Evolutionary conservation across 2,113 vertebrate species (phyloP).

Genomic region (Eulacestoma nigropectus): DNA sequence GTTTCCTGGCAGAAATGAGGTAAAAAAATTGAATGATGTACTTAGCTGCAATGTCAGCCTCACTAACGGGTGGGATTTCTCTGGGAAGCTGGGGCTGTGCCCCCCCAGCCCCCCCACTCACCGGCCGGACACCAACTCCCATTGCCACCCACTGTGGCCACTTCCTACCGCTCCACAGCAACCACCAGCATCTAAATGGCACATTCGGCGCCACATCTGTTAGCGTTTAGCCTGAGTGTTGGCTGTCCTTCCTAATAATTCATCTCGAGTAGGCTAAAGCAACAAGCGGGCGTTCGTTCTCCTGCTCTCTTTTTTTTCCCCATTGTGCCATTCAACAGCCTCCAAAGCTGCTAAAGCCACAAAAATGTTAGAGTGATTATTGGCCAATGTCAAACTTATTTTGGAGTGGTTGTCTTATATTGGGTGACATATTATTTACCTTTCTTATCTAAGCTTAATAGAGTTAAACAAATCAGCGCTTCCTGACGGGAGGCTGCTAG

Average conservation of each 20-base stretch:
- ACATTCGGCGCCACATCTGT: not conserved
- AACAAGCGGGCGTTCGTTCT: not conserved
- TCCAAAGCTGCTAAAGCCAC: constrained; percentile 67
- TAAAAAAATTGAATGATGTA: rapidly evolving
- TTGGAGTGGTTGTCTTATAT: constrained; percentile 62
- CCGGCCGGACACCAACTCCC: not conserved
- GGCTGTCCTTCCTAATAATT: constrained; percentile 56
- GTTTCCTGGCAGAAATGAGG: not conserved
- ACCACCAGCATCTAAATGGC: not conserved
- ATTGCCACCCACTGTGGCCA: not conserved
- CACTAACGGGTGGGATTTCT: not conserved
- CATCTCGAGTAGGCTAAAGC: not conserved
- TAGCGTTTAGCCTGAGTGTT: not conserved
- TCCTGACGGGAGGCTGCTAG: constrained; percentile 45
- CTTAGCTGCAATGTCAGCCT: not conserved
- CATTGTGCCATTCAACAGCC: constrained; percentile 55
- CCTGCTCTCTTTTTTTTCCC: not conserved
- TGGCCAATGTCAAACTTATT: constrained; percentile 71
- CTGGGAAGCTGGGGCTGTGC: not conserved
- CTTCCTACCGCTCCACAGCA: not conserved
- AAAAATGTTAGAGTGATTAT: constrained; percentile 72
- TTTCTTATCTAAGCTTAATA: constrained; percentile 70
- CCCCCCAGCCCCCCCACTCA: not conserved
- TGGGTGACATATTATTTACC: constrained; percentile 65
- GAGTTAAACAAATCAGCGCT: constrained; percentile 70